A percentile compares a stretch with the other conserved stretches of the same genome.
These are phyloP conservation scores for Cataglyphis albicans DNA, from an alignment of 2,888 invertebrate genomes.

Conservation along the genomic window DNA sequence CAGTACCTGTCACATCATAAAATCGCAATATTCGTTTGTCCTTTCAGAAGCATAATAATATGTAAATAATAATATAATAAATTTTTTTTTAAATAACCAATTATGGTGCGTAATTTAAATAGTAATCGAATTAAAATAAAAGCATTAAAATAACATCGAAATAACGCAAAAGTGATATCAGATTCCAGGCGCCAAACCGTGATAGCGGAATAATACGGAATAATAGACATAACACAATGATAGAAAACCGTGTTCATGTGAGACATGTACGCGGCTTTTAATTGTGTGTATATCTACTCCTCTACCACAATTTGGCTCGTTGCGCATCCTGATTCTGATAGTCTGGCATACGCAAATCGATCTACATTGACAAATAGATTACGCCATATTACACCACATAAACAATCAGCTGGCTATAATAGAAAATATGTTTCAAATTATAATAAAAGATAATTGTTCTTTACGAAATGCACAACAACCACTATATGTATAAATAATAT, in stretches of 20 bases:
- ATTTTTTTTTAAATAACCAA: too few relatives aligned
- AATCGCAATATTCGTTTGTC: background rate
- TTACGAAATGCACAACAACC: background rate
- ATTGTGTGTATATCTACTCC: too few relatives aligned
- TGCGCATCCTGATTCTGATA: too few relatives aligned
- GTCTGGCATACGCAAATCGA: background rate
- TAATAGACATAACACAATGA: too few relatives aligned
- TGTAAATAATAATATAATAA: background rate
- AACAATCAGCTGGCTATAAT: background rate
- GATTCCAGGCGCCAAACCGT: too few relatives aligned
- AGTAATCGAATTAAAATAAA: background rate
- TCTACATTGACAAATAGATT: background rate
- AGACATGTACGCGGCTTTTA: too few relatives aligned
- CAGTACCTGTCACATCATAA: slow-evolving; percentile 90
- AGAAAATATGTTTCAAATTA: background rate
- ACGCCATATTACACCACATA: slow-evolving; percentile 11
- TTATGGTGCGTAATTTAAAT: background rate
- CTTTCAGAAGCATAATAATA: background rate
- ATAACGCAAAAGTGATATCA: background rate
- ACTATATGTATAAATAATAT: background rate
- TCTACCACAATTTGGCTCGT: too few relatives aligned
- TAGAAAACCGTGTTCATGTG: too few relatives aligned
- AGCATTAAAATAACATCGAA: background rate
- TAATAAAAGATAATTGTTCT: background rate
- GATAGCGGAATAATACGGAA: too few relatives aligned